Base-by-base conservation (phyloP, 2,113 vertebrate genomes). In the Pagrus major region DNA sequence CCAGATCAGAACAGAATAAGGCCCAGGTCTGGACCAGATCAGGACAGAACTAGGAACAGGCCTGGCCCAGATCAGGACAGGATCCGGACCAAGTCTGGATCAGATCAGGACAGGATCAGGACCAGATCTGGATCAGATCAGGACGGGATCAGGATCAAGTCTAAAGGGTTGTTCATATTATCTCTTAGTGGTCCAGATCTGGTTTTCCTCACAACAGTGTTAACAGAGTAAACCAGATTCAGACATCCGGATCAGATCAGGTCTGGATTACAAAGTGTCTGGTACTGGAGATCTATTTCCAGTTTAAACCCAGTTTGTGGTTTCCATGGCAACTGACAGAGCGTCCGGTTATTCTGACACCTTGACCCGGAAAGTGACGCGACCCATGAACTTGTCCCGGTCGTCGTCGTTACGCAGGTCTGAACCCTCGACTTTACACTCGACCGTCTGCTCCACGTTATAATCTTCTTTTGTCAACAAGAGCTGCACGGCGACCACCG, bases 321-420 rank as follows among this genome's bases (percentile, higher is more conserved):
- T 75, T 15, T 81, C 65, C 75, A 37, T 74, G 69, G 66, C 3
- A 59, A 52, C 35, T 1, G 21, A 4, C 71, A n/a, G n/a, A n/a
- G 84, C 81, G 86, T 70, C 44, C 3, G 0, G 81, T 86, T 97
- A 97, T 87, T 96, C 92, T 37, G 60, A 88, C 79, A 96, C 93
- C 82, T 81, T 89, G 85, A 99, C 83, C 92, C 96, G 96, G 94
- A 99, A 99, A 44, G 86, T 89, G 88, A 98, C 94, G 18, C 96
- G 96, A 88, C 97, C 97, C 92, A 97, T 90, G 92, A 96, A 97
- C 94, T 97, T 98, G 95, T 99, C 97, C 29, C 97, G 96, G 0
- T 97, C 96, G 55, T 98, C 96, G 44, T 95, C 46, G 33, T 96
- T 97, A 81, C 89, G 94, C 65, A 98, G 95, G 91, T 98, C 92